Base-by-base conservation (phyloP, 2,888 invertebrate species). In the Dicyrtomina minuta region DNA sequence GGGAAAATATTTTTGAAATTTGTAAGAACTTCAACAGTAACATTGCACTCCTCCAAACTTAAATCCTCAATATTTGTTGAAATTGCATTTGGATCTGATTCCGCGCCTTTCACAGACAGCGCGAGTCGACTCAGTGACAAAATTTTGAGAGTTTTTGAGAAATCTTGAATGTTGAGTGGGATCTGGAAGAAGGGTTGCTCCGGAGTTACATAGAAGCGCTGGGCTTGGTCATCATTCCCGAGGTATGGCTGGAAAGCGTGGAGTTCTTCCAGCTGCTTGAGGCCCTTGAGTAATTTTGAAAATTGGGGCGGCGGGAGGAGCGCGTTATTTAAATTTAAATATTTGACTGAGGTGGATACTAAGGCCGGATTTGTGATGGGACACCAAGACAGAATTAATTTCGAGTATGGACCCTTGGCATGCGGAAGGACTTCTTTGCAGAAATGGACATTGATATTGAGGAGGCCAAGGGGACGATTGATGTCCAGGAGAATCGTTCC, bases 251-350 rank as follows among this genome's bases (percentile, higher is more conserved):
- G 69, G 41, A 62, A 69, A 12, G 56, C 65, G 33, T 70, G 70
- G 26, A 70, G 59, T 1, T 65, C 65, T 27, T 70, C 65, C 17
- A 70, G 59, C 24, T 58, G 12, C 10, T 24, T 17, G 20, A 64
- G 43, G 3, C 44, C 44, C 26, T 51, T 58, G 15, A 70, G 17
- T 12, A 70, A n/a, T 20, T 22, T 59, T 1, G 46, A 27, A 13
- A 70, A 10, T 33, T n/a, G 24, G 0, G 26, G 22, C 13, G 58
- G 65, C n/a, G 33, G 26, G 10, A 65, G 70, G 15, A 70, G 41
- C 13, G 70, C 70, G 20, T 56, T 70, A 39, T 70, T 65, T 20
- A 70, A 41, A 53, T 70, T 70, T 12, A 70, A 24, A 24, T 65
- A 70, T 17, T 51, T 44, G 1, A 70, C 24, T 5, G 33, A 43